Evolutionary conservation across 2,797 vertebrate genomes (phyloP), one percentile per base, ranked within the genome.

Genomic region (Etheostoma perlongum): DNA sequence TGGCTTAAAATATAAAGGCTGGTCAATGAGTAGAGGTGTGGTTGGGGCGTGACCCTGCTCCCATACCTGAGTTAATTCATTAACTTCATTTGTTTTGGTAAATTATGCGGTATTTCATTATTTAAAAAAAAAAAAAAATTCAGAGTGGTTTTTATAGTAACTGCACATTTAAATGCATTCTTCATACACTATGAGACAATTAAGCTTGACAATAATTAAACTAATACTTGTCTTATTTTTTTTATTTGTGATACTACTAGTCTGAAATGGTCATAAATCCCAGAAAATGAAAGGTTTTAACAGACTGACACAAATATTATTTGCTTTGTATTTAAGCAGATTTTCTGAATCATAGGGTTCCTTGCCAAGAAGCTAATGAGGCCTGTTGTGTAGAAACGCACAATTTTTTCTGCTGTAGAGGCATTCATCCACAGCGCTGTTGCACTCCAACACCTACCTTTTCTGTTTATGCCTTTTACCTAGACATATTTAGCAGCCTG

Each of bases 301-400:
- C 55, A 79, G 73, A 70, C 57, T 86, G 70, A 85, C 84, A 75
- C 60, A 78, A 76, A 89, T 88, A 30, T 72, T 88, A 33, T 74
- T 81, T 59, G 23, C 67, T 69, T 73, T 85, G n/a, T 79, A 67
- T 68, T 49, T 82, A 91, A 88, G 64, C 55, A 80, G 70, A 84
- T 91, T 89, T 85, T 84, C 79, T 88, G 72, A 66, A 78, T 88
- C 51, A 69, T 49, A 44, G 44, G 47, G 53, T 81, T 42, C 66
- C 40, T 46, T 84, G 79, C 78, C 77, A 91, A 75, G 51, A 84
- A 69, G 80, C 76, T 86, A 82, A 90, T 85, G 73, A 88, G 76
- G 58, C 60, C 36, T 79, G 76, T 85, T 84, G 79, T 74, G 58
- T 66, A 52, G 61, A 82, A 82, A 87, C 74, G 77, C 65, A 85